Evolutionary conservation across 2,113 vertebrate species (phyloP), one percentile per base, ranked within the genome.

Genomic region (Rhinopomastus cyanomelas): DNA sequence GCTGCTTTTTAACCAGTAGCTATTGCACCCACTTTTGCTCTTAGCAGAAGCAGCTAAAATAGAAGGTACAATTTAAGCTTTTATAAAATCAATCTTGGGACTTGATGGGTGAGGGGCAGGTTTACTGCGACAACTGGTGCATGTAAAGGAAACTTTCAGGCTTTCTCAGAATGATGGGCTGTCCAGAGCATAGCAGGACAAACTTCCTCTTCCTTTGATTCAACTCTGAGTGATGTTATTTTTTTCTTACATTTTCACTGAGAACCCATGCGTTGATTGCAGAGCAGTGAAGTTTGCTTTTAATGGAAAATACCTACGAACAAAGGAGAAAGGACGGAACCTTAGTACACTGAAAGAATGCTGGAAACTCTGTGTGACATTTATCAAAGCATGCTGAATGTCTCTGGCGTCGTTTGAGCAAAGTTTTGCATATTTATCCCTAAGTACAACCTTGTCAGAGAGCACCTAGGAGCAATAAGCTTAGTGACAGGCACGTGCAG

Each of bases 401-500:
- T 12, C 29, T 90, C 22, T 79, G 62, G 32, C 66, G 53, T 71
- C 36, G 4, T 14, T 25, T 16, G 34, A 67, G 46, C 59, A 62
- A 11, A 67, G 25, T 60, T 59, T 55, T 36, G 67, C 32, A 0
- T 13, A 2, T 48, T 81, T 23, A 12, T 26, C 36, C 49, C 30
- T 1, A 18, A 52, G 52, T 32, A 6, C 21, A 20, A 34, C 29
- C 12, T 25, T 11, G 46, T 51, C n/a, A 26, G 68, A 27, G 57
- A 16, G 14, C 46, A 20, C 20, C 39, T 42, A 42, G 39, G 39
- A 11, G 44, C 7, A 37, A 13, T 4, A 1, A 8, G 23, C 51
- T 11, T 29, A 3, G 2, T 4, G 15, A 16, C 5, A 29, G 49
- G 59, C n/a, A 11, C 2, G 1, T 9, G 0, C 23, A 2, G 16